Base-by-base conservation (phyloP, 2,113 vertebrate species). In the Gavialis gangeticus region DNA sequence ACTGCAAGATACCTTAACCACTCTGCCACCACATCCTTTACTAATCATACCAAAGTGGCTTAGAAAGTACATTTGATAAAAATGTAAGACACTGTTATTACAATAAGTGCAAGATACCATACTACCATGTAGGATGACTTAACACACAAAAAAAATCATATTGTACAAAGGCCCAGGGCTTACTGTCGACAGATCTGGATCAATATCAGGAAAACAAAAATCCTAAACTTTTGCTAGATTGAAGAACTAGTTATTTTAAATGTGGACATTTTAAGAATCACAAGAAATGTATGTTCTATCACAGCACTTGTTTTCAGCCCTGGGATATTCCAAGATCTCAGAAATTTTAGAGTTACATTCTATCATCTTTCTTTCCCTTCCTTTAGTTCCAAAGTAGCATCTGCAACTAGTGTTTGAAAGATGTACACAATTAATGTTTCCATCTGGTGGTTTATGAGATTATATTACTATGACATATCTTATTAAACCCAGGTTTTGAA, bases 141-240 rank as follows among this genome's bases (percentile, higher is more conserved):
- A 77, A 64, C 16, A 46, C 1, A n/a, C 2, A 58, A 17, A 25
- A 75, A 22, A 19, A 2, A 17, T 1, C 2, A 64, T 46, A 46
- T 46, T 46, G 46, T 46, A 46, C 46, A 46, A 46, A 46, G 46
- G 46, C 46, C 46, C 46, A 46, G 46, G 46, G 60, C 5, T 73
- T 5, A 28, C 78, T 63, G 71, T 1, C 58, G 0, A 0, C 17
- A 27, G 46, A 81, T 8, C n/a, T 73, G 59, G n/a, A 75, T 5
- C 66, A 85, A 83, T 1, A 28, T 19, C 82, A 89, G 62, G 1
- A 87, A 46, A 46, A 46, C 46, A 46, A 46, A 46, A 87, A 66
- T 1, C 60, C 73, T 54, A 37, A 27, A 24, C 4, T 77, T 11
- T 28, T n/a, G 83, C 10, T 56, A 88, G 56, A 87, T 1, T 85